Base-by-base conservation (phyloP, 1,140 invertebrate genomes). In the Drosophila bocqueti region DNA sequence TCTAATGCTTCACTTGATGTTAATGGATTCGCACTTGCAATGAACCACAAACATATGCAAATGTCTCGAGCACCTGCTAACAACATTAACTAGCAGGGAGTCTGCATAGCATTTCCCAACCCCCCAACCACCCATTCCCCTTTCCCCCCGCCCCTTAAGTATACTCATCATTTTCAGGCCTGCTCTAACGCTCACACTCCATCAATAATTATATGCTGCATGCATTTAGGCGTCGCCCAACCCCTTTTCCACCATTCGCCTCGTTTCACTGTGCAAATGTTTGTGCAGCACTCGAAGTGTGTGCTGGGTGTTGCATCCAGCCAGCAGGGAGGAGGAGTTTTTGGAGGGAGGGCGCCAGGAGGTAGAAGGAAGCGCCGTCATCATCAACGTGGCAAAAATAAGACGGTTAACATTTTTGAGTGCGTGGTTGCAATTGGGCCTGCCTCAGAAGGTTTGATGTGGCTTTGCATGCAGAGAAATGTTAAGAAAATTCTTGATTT, bases 201-300 rank as follows among this genome's bases (percentile, higher is more conserved):
- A 85, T 82, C 85, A 90, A 90, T 85, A 90, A 90, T 90, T 90
- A 90, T 90, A 79, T 90, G 85, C 68, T 74, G 85, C 86, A 90
- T 90, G 82, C 72, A 90, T 90, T 90, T 85, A 79, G 79, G 78
- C 67, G 50, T 21, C 55, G 66, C 60, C 11, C 54, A 55, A 16
- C 54, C 54, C 54, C 54, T 43, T 49, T 61, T 46, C 57, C 58
- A 24, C 31, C 64, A 68, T 68, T 76, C 76, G 78, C 82, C 58
- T 76, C 78, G 77, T 84, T 89, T 89, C 85, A 76, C 85, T 84
- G 68, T 54, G 84, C 81, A 84, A 87, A 87, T 89, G 84, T 89
- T 87, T 89, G 77, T 81, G 69, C 81, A 81, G 75, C 84, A 84
- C 84, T 87, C 60, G 45, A 89, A 78, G 68, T 61, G 68, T 84